A percentile compares a stretch with the other conserved stretches of the same genome.
Evolutionary conservation across 2,113 vertebrate genomes (phyloP).

Genomic region (Eptesicus fuscus): DNA sequence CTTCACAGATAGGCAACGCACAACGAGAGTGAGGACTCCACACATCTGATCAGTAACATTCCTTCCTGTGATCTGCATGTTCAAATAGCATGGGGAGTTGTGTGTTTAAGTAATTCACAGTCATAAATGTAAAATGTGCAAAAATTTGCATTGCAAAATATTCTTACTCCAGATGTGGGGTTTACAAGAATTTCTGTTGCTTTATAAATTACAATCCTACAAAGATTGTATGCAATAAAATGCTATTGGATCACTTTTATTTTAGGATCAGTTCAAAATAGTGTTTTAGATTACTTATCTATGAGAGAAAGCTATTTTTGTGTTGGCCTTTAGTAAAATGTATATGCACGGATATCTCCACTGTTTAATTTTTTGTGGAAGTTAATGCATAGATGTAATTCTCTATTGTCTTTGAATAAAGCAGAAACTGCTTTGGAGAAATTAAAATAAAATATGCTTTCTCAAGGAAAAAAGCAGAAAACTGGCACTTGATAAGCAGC

Average conservation of each 20-base stretch:
- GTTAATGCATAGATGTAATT: not conserved
- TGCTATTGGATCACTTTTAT: not conserved
- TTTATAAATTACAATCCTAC: conserved; percentile 11
- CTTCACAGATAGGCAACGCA: not conserved
- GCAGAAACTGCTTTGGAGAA: not conserved
- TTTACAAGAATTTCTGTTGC: conserved; percentile 40
- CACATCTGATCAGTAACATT: not conserved
- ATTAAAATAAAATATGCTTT: not conserved
- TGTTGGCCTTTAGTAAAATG: not conserved
- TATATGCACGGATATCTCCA: not conserved
- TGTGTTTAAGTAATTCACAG: conserved; percentile 37
- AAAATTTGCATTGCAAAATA: conserved; percentile 59
- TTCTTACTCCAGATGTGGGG: conserved; percentile 13
- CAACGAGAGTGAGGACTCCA: not conserved
- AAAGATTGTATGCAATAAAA: not conserved
- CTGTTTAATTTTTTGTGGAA: not conserved
- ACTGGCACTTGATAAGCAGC: not conserved
- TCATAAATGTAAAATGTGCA: conserved; percentile 12
- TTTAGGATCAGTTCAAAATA: not conserved
- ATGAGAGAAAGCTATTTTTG: not conserved
- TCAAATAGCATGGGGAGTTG: not conserved
- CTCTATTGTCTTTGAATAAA: conserved; percentile 30
- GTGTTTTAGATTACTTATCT: not conserved
- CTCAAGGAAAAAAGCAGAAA: not conserved
- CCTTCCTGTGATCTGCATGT: not conserved